Evolutionary conservation across 2,888 invertebrate genomes (phyloP).

Genomic region (Cantharis rustica): DNA sequence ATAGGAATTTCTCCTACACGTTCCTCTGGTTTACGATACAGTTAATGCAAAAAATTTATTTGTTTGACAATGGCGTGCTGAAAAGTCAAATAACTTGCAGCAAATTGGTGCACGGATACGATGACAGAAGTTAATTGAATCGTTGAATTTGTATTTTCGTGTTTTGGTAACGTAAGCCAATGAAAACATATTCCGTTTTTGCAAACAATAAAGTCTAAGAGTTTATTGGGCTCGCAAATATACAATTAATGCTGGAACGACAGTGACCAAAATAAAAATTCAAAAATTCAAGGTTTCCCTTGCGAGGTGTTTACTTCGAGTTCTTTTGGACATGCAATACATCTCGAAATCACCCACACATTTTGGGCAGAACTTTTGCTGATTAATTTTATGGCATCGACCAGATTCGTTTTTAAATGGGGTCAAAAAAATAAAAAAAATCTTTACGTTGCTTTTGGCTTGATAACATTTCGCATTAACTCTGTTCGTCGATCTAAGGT

Average conservation of each 20-base stretch:
- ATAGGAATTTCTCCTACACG: slow-evolving; percentile 27
- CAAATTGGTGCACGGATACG: slow-evolving; percentile 15
- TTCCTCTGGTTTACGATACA: not conserved
- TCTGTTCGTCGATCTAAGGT: too few species aligned
- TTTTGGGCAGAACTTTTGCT: too few species aligned
- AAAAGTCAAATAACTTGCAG: not conserved
- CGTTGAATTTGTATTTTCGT: slow-evolving; percentile 20
- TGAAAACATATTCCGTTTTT: slow-evolving; percentile 27
- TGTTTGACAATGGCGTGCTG: not conserved
- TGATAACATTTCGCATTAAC: too few species aligned
- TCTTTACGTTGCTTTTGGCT: not conserved
- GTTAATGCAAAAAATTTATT: not conserved
- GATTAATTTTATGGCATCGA: not conserved
- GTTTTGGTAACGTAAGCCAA: slow-evolving; percentile 28
- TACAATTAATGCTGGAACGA: not conserved
- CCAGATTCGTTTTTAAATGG: not conserved
- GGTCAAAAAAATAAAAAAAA: not conserved
- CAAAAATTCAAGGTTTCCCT: not conserved
- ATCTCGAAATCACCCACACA: not conserved
- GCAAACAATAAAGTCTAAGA: slow-evolving; percentile 16
- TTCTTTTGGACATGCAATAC: not conserved
- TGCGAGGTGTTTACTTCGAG: not conserved
- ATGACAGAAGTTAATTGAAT: slow-evolving; percentile 31
- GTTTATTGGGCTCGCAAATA: slow-evolving; percentile 5
- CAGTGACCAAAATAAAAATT: not conserved